phyloP scores from a whole-genome alignment of 2,113 vertebrate genomes.

The Osmerus mordax region DNA sequence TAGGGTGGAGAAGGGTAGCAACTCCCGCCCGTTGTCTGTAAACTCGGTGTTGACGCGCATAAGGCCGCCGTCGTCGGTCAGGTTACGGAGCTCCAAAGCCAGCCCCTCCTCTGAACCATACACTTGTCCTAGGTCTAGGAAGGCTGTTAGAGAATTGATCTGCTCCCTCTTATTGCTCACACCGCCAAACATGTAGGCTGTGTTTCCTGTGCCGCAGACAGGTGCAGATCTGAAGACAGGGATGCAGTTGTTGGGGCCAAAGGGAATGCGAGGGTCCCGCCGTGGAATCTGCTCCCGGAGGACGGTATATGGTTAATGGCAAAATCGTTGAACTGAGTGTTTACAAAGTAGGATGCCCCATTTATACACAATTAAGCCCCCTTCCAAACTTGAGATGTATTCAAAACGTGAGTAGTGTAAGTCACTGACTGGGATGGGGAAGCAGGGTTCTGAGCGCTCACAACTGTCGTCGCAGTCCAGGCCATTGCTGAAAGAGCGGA shows the following conservation, averaged over 20 bases:
- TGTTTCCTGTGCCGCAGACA: slow-evolving; percentile 54
- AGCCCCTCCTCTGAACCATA: slow-evolving; percentile 66
- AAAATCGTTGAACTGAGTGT: too few relatives aligned
- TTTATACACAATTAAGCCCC: too few relatives aligned
- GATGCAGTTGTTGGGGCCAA: slow-evolving; percentile 69
- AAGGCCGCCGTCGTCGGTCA: slow-evolving; percentile 52
- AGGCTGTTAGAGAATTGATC: slow-evolving; percentile 71
- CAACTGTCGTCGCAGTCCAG: slow-evolving; percentile 78
- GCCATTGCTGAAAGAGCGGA: slow-evolving; percentile 68
- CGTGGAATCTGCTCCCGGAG: slow-evolving; percentile 75
- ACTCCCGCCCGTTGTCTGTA: slow-evolving; percentile 59
- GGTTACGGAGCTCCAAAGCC: slow-evolving; percentile 57
- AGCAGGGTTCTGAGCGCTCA: slow-evolving; percentile 76
- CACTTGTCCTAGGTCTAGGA: slow-evolving; percentile 68
- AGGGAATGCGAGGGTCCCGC: slow-evolving; percentile 71
- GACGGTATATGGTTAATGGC: background rate
- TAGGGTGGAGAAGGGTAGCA: slow-evolving; percentile 64
- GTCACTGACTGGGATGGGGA: slow-evolving; percentile 80
- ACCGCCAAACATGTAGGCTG: slow-evolving; percentile 64
- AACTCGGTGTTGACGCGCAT: slow-evolving; percentile 64
- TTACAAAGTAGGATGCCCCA: too few relatives aligned
- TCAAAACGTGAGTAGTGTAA: background rate
- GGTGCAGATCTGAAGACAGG: slow-evolving; percentile 80
- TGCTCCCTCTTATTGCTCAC: slow-evolving; percentile 62
- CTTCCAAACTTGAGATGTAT: background rate